These are phyloP conservation scores for Crotalus horridus DNA, from an alignment of 2,113 vertebrate species.

Conservation along the genomic window DNA sequence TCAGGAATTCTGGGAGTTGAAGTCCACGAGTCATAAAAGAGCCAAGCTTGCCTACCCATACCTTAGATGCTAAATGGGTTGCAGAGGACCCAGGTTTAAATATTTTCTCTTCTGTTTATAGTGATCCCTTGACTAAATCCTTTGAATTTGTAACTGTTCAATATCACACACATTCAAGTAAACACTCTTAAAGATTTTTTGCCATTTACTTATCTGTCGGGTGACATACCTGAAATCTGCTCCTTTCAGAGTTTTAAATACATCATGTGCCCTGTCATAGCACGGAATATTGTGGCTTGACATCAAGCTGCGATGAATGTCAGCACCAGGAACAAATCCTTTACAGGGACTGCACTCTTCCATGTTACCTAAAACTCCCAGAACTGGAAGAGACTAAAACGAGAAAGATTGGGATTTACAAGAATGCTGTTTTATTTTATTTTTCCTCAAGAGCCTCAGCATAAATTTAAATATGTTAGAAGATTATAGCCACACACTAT, in stretches of 20 bases:
- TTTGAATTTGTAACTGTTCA: neutral
- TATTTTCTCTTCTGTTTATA: neutral
- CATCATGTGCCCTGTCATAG: conserved; percentile 21
- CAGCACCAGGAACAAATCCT: conserved; percentile 42
- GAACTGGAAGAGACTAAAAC: conserved; percentile 55
- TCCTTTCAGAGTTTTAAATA: conserved; percentile 15
- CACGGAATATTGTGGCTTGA: conserved; percentile 24
- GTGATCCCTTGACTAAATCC: neutral
- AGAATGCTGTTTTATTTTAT: neutral
- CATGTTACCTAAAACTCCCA: conserved; percentile 17
- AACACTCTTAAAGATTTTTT: neutral
- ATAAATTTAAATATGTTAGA: neutral
- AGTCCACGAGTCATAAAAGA: too few species aligned
- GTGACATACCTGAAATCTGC: conserved; percentile 25
- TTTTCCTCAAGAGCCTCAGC: neutral
- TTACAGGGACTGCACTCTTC: rapidly evolving
- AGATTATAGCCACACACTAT: neutral
- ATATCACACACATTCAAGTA: neutral
- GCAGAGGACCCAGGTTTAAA: neutral
- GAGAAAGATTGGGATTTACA: neutral
- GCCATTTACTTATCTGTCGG: neutral
- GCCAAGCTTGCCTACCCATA: too few species aligned
- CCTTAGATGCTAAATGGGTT: neutral
- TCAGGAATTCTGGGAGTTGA: too few species aligned
- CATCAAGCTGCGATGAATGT: conserved; percentile 33